Base-by-base conservation (phyloP, 2,113 vertebrate genomes). In the Cettia cetti region DNA sequence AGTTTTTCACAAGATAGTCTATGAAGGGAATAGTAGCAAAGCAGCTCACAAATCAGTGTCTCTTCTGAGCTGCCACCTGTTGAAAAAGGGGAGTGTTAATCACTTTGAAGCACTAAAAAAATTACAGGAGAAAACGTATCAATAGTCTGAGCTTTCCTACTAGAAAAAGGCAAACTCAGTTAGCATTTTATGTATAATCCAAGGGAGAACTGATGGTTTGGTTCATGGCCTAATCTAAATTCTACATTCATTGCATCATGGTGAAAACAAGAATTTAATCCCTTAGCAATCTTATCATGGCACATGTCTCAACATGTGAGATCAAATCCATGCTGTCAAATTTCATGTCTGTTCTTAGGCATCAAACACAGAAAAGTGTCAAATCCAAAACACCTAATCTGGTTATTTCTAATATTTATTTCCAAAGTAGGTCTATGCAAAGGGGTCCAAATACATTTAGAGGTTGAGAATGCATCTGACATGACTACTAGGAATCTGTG, bases 201-300 rank as follows among this genome's bases (percentile, higher is more conserved):
- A 7, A 21, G 70, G 76, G 74, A 92, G 63, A 93, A 69, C 22
- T 56, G 49, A 68, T 84, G 19, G 68, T 63, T 90, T 92, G 68
- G 72, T 80, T 90, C 39, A n/a, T 6, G 2, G 83, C 53, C 63
- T 87, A 61, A 94, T 93, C 82, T 94, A 87, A 94, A 92, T 92
- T 95, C 77, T 89, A 11, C 66, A 22, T 95, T 82, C 60, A 52
- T 82, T 83, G 28, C 86, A 90, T 93, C 35, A 8, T 59, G 35
- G 69, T 89, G 53, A 84, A 97, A 92, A 44, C 76, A 86, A 68
- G 72, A 68, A 64, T 93, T 86, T 78, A 90, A 92, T 74, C 80
- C 33, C 47, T 66, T 65, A 89, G 42, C 75, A 82, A 2, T 85
- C 33, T 54, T 82, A 64, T 7, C 44, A 19, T 16, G 64, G 66